phyloP scores from a whole-genome alignment of 2,888 invertebrate genomes.

The Aleiodes leptofemur region DNA sequence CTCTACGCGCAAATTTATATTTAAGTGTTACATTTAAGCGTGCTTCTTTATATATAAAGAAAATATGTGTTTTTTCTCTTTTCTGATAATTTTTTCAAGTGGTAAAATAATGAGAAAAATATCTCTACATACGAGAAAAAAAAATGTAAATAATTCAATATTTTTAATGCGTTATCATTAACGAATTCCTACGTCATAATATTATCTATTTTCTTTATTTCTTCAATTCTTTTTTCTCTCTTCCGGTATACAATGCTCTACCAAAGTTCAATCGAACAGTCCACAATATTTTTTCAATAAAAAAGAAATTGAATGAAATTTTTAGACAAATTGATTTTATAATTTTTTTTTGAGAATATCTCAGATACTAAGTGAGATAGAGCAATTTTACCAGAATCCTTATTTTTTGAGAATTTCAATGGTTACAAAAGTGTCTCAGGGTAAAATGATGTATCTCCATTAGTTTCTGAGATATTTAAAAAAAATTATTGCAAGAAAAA shows the following conservation, averaged over 20 bases:
- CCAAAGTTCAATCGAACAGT: constrained; percentile 57
- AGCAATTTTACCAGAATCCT: too few relatives aligned
- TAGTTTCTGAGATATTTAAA: too few relatives aligned
- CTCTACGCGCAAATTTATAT: not conserved
- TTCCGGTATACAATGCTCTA: constrained; percentile 57
- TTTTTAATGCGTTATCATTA: constrained; percentile 10
- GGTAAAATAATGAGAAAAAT: not conserved
- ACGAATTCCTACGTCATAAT: constrained; percentile 31
- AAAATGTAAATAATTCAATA: constrained; percentile 27
- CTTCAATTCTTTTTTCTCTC: constrained; percentile 43
- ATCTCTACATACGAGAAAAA: not conserved
- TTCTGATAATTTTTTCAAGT: constrained; percentile 22
- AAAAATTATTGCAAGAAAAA: too few relatives aligned
- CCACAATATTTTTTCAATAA: constrained; percentile 16
- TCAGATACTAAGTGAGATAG: too few relatives aligned
- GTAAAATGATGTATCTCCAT: too few relatives aligned
- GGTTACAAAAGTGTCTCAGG: too few relatives aligned
- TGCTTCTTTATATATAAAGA: constrained; percentile 6
- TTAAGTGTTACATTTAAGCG: constrained; percentile 9
- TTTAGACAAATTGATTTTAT: too few relatives aligned
- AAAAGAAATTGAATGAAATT: not conserved
- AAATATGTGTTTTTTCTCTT: not conserved
- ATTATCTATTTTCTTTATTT: constrained; percentile 32
- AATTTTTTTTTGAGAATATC: too few relatives aligned
- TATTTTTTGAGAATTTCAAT: too few relatives aligned